Conservation (phyloP, 2,113 vertebrate species). For the Labeo catla region DNA sequence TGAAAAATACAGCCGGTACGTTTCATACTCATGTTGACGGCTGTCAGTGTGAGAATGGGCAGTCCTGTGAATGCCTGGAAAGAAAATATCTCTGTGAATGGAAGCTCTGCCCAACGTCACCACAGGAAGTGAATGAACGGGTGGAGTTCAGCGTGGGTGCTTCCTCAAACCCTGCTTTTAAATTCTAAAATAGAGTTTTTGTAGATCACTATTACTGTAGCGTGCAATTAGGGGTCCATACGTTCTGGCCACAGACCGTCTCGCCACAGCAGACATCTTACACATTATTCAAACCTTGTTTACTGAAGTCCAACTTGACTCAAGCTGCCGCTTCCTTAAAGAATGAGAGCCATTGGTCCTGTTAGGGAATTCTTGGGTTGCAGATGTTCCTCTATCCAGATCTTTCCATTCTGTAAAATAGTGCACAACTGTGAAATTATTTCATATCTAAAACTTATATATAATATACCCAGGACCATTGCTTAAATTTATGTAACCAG, state of each 20-base stretch:
- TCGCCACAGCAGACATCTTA: background rate
- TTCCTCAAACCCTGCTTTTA: constrained; percentile 62
- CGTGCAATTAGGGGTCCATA: constrained; percentile 59
- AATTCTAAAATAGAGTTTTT: constrained; percentile 61
- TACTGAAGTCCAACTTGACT: background rate
- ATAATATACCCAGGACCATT: background rate
- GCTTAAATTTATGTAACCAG: too few relatives aligned
- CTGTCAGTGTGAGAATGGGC: constrained; percentile 14
- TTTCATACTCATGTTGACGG: background rate
- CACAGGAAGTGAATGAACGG: constrained; percentile 56
- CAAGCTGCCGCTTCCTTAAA: background rate
- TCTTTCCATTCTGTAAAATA: background rate
- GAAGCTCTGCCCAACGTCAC: constrained; percentile 44
- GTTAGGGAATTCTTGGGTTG: background rate
- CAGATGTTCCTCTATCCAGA: background rate
- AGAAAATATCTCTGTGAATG: constrained; percentile 42
- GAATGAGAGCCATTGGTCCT: background rate
- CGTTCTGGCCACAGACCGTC: constrained; percentile 7
- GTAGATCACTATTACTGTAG: constrained; percentile 50
- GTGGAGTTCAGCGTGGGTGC: constrained; percentile 61
- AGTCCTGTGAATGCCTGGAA: constrained; percentile 17
- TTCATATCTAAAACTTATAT: background rate
- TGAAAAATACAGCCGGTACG: background rate
- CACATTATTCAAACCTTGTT: constrained; percentile 22
- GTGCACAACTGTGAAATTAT: background rate